Conservation (phyloP, 2,113 vertebrate genomes). For the Parus major region DNA sequence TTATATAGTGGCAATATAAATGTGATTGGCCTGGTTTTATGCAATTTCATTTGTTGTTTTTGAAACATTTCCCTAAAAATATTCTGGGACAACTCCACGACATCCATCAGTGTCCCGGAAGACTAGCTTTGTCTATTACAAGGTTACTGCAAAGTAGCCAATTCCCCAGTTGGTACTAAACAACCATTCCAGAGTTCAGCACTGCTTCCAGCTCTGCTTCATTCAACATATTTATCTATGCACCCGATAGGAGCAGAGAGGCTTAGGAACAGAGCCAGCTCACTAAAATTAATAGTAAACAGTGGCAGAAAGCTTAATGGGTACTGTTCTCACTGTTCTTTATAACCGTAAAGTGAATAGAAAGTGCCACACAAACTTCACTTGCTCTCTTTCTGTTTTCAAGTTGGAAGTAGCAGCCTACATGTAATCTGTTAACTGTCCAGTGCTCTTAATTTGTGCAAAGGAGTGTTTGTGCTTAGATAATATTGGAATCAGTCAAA, state of each 20-base stretch:
- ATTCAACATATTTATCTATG: background rate
- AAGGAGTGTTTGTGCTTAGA: background rate
- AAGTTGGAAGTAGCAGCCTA: background rate
- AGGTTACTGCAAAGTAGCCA: background rate
- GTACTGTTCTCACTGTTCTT: background rate
- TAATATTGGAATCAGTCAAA: background rate
- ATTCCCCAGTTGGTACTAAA: background rate
- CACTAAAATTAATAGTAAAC: background rate
- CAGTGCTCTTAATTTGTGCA: background rate
- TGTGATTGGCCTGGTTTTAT: background rate
- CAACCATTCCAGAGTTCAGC: background rate
- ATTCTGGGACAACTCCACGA: background rate
- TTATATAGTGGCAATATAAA: background rate
- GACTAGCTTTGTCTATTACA: accelerated
- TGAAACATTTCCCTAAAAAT: background rate
- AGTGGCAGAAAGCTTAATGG: background rate
- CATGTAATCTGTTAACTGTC: background rate
- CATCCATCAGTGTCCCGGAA: background rate
- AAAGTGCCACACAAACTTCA: background rate
- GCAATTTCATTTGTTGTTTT: background rate
- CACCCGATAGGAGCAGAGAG: background rate
- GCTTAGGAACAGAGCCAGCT: background rate
- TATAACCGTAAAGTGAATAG: background rate
- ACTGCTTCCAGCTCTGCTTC: background rate
- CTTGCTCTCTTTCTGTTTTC: background rate